phyloP scores from a whole-genome alignment of 1,140 invertebrate species.

The Epicauta chinensis region DNA sequence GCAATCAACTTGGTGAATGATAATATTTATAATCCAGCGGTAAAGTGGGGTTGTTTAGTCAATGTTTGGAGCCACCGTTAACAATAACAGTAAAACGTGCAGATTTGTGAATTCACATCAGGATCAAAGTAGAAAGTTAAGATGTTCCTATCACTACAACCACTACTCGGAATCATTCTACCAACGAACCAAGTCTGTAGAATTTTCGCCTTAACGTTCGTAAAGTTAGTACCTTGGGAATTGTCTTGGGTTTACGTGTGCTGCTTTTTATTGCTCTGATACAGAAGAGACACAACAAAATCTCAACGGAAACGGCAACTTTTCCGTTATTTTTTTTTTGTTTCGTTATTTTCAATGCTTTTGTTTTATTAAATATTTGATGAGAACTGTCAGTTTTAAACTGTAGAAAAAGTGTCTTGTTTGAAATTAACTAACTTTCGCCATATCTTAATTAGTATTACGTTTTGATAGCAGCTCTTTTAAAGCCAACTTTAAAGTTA shows the following conservation, averaged over 20 bases:
- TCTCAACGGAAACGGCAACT: no score
- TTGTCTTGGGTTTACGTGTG: constrained; percentile 25
- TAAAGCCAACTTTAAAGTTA: no score
- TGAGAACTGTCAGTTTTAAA: no score
- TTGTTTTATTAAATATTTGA: no score
- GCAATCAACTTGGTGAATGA: background rate
- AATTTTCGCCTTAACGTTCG: constrained; percentile 20
- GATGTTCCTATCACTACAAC: constrained; percentile 1
- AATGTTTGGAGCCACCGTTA: constrained; percentile 13
- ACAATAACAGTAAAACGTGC: constrained; percentile 15
- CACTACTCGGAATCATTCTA: no score
- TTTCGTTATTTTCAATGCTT: no score
- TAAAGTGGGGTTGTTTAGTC: constrained; percentile 12
- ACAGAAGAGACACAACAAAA: background rate
- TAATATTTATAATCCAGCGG: constrained; percentile 20
- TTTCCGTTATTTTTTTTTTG: no score
- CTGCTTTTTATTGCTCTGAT: constrained; percentile 19
- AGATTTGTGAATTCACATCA: constrained; percentile 12
- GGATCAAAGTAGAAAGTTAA: constrained; percentile 12
- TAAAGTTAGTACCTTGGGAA: constrained; percentile 20
- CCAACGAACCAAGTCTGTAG: constrained; percentile 9
- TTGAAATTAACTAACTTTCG: no score
- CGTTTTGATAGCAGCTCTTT: no score
- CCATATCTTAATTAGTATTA: no score
- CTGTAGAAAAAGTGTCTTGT: no score